Evolutionary conservation across 2,888 invertebrate genomes (phyloP).

Genomic region (Drosophila vallismaia): DNA sequence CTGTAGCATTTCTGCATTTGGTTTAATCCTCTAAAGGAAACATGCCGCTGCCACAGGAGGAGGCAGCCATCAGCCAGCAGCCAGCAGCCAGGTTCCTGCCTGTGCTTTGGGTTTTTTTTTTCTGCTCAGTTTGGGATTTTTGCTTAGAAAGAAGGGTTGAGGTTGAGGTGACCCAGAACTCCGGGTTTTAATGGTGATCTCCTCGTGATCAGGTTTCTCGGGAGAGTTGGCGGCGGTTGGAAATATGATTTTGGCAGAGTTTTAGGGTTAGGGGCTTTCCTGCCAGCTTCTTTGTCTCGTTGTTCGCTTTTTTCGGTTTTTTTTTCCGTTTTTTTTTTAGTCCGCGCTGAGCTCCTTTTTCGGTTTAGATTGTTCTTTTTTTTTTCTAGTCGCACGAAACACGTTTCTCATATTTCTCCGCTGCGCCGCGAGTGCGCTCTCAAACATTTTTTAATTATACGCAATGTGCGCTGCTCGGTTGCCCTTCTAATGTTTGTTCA

Average conservation of each 20-base stretch:
- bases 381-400: slow-evolving; percentile 56
- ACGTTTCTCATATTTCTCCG: slow-evolving; percentile 73
- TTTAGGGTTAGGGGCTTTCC: slow-evolving; percentile 56
- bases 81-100: slow-evolving; percentile 1
- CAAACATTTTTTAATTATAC: slow-evolving; percentile 65
- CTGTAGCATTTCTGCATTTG: slow-evolving; percentile 64
- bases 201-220: slow-evolving; percentile 61
- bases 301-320: slow-evolving; percentile 34
- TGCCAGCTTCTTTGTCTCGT: slow-evolving; percentile 37
- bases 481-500: slow-evolving; percentile 67
- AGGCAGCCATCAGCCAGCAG: too few relatives aligned
- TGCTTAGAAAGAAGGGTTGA: slow-evolving; percentile 58
- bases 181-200: slow-evolving; percentile 8
- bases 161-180: slow-evolving; percentile 30
- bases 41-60: slow-evolving; percentile 61
- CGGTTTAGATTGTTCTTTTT: slow-evolving; percentile 10
- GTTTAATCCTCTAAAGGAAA: slow-evolving; percentile 72
- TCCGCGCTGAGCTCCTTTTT: slow-evolving; percentile 2
- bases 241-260: slow-evolving; percentile 50
- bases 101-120: slow-evolving; percentile 10
- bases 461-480: slow-evolving; percentile 31
- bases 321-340: slow-evolving; percentile 3
- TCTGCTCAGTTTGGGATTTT: slow-evolving; percentile 13
- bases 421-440: slow-evolving; percentile 26
- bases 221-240: slow-evolving; percentile 50